These are phyloP conservation scores for Aselliscus stoliczkanus DNA, from an alignment of 2,797 vertebrate genomes.

Conservation along the genomic window DNA sequence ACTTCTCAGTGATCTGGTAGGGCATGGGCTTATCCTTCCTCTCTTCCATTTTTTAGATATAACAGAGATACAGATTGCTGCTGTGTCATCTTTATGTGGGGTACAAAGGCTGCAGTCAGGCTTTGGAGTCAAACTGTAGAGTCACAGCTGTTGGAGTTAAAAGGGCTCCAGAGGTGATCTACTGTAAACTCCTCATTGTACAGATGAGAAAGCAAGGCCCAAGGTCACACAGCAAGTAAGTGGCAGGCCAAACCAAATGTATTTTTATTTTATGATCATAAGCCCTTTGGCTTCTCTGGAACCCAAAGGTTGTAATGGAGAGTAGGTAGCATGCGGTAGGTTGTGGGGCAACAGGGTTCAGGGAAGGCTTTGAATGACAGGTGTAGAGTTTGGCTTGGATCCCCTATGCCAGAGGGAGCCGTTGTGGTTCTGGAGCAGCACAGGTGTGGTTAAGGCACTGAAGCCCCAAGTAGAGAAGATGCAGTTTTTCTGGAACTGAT, in stretches of 20 bases:
- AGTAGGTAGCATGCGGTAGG: not conserved
- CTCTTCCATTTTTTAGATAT: not conserved
- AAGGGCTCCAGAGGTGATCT: no score
- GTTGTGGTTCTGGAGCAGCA: not conserved
- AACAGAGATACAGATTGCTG: accelerated
- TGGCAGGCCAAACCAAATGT: not conserved
- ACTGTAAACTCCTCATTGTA: not conserved
- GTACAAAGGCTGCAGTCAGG: not conserved
- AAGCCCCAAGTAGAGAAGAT: not conserved
- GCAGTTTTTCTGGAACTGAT: not conserved
- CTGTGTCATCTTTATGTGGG: not conserved
- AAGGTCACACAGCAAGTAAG: not conserved
- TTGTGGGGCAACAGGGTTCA: not conserved
- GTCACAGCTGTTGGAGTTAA: not conserved
- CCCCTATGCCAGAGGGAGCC: not conserved
- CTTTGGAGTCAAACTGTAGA: not conserved
- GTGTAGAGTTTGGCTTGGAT: not conserved
- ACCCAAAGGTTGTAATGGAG: not conserved
- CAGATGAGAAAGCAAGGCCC: not conserved
- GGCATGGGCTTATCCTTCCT: accelerated
- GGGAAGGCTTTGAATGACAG: not conserved
- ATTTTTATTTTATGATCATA: not conserved
- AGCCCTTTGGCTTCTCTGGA: not conserved
- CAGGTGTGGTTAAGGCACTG: not conserved
- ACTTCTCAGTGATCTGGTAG: not conserved